Conservation (phyloP, 2,113 vertebrate species). For the Semicossyphus pulcher region DNA sequence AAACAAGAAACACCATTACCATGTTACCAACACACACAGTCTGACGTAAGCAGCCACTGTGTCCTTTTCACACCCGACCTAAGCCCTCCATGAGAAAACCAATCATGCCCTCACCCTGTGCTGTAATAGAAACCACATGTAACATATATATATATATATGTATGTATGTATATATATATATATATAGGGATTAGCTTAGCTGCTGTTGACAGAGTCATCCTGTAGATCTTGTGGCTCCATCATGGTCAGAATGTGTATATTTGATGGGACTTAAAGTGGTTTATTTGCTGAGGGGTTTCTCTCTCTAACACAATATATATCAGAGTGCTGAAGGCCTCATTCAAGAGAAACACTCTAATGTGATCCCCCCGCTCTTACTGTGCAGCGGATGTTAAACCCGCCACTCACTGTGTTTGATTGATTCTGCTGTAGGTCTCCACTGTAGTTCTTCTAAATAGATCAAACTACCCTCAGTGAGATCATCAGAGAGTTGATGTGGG, state of each 20-base stretch:
- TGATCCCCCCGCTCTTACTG: background rate
- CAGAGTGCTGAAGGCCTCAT: background rate
- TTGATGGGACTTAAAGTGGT: slow-evolving; percentile 19
- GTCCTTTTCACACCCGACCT: background rate
- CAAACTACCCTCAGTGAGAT: slow-evolving; percentile 23
- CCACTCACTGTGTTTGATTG: slow-evolving; percentile 33
- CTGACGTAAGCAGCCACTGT: background rate
- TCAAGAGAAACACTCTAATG: slow-evolving; percentile 27
- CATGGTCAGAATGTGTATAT: slow-evolving; percentile 22
- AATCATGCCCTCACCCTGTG: background rate
- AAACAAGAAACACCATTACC: background rate
- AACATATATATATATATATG: background rate
- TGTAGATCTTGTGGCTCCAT: background rate
- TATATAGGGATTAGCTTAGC: background rate
- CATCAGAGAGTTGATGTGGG: slow-evolving; percentile 27
- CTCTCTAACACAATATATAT: slow-evolving; percentile 16
- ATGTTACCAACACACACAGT: background rate
- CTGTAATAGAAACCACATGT: slow-evolving; percentile 36
- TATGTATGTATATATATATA: background rate
- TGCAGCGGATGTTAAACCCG: background rate
- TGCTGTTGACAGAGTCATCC: slow-evolving; percentile 7
- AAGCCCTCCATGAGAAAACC: background rate
- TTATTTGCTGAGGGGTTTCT: slow-evolving; percentile 26
- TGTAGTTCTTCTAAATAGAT: slow-evolving; percentile 28
- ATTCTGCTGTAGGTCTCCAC: slow-evolving; percentile 25